A percentile compares a stretch with the other conserved stretches of the same genome.
Conservation (phyloP, 1,140 invertebrate genomes). For the Aphidius ervi region DNA sequence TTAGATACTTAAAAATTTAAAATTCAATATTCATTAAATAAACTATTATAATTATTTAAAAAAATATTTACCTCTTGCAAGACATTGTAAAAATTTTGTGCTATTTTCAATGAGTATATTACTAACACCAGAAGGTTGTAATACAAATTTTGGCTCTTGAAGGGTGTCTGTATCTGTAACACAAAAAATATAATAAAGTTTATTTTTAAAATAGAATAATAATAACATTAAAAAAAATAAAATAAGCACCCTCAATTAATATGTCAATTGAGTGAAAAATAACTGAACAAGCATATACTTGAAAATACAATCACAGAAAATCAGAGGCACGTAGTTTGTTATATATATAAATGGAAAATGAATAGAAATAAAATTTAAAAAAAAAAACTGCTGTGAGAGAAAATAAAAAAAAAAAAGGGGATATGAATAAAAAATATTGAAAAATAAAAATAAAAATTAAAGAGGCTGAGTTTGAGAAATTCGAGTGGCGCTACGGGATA, state of each 20-base stretch:
- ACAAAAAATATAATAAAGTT: constrained; percentile 18
- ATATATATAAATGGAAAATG: background rate
- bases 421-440: background rate
- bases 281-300: background rate
- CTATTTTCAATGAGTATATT: constrained; percentile 80
- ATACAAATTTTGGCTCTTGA: constrained; percentile 79
- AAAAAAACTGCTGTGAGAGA: too few species aligned
- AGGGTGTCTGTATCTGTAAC: constrained; percentile 57
- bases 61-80: constrained; percentile 71
- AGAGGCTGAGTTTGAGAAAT: constrained; percentile 5
- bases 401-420: background rate
- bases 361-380: too few species aligned
- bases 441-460: background rate
- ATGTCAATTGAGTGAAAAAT: constrained; percentile 1
- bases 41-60: background rate
- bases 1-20: background rate
- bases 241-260: background rate
- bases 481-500: constrained; percentile 7
- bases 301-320: constrained; percentile 1
- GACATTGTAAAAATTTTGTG: constrained; percentile 85
- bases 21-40: background rate
- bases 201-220: constrained; percentile 5
- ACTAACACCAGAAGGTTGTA: constrained; percentile 74
- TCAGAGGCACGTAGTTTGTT: constrained; percentile 14
- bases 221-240: constrained; percentile 13